Percentiles rank a stretch among this genome's conserved stretches.
phyloP scores from a whole-genome alignment of 2,113 vertebrate genomes.

The Epinephelus fuscoguttatus region DNA sequence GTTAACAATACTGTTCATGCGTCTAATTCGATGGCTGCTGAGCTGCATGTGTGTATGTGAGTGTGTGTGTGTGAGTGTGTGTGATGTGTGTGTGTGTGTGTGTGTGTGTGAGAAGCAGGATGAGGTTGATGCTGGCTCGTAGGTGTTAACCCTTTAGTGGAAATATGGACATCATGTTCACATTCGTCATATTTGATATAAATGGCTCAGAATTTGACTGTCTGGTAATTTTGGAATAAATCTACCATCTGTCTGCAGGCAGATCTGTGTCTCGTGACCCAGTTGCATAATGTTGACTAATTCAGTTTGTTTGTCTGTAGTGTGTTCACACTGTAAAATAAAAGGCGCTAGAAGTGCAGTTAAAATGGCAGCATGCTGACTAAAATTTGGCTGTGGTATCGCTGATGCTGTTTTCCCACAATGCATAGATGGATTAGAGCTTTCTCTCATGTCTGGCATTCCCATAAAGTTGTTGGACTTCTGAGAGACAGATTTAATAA shows the following conservation, averaged over 20 bases:
- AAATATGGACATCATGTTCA: conserved; percentile 36
- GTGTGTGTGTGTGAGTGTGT: conserved; percentile 42
- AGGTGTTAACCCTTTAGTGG: conserved; percentile 62
- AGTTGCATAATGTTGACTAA: conserved; percentile 38
- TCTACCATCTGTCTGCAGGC: conserved; percentile 40
- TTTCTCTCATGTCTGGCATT: neutral
- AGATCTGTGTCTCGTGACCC: conserved; percentile 28
- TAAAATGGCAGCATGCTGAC: conserved; percentile 46
- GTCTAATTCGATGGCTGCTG: conserved; percentile 64
- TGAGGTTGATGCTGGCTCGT: conserved; percentile 39
- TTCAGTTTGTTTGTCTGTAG: neutral
- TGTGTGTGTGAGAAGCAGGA: conserved; percentile 28
- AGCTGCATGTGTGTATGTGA: conserved; percentile 40
- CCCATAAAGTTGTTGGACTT: neutral
- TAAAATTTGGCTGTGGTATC: neutral
- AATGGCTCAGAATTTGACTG: neutral
- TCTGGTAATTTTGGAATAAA: conserved; percentile 1
- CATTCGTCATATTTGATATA: conserved; percentile 24
- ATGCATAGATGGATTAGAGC: neutral
- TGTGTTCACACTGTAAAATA: conserved; percentile 15
- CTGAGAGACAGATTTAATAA: neutral
- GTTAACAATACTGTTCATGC: conserved; percentile 73
- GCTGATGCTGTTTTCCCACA: neutral
- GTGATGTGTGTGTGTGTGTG: conserved; percentile 10
- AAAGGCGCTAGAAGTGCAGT: neutral